Percentiles rank a stretch among this genome's conserved stretches.
phyloP scores from a whole-genome alignment of 2,888 invertebrate species.

The Clusia tigrina region DNA sequence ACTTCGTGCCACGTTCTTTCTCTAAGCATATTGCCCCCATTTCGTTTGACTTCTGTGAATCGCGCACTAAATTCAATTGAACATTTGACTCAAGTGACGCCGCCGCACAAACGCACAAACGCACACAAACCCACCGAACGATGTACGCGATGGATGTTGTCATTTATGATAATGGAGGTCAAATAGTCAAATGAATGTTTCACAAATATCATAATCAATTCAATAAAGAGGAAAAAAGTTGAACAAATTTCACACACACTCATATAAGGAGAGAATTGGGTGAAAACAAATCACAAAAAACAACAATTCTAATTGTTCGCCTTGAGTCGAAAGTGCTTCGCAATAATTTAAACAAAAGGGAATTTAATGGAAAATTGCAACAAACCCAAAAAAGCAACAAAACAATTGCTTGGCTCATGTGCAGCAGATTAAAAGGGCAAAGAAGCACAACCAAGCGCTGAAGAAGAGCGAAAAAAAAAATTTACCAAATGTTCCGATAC shows the following conservation, averaged over 20 bases:
- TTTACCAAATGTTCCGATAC: constrained; percentile 11
- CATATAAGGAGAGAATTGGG: constrained; percentile 19
- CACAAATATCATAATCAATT: constrained; percentile 59
- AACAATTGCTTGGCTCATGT: neutral
- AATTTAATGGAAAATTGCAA: neutral
- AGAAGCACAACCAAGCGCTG: neutral
- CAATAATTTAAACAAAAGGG: too few species aligned
- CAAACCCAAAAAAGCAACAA: too few species aligned
- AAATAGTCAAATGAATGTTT: constrained; percentile 60
- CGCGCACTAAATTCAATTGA: constrained; percentile 56
- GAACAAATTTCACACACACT: constrained; percentile 21
- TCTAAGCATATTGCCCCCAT: neutral
- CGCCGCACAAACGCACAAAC: neutral
- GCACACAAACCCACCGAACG: constrained; percentile 1
- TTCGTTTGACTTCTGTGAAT: neutral
- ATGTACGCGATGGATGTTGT: constrained; percentile 26
- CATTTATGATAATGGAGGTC: constrained; percentile 61
- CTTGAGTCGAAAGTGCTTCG: too few species aligned
- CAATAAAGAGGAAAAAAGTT: constrained; percentile 34
- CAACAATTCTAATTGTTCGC: neutral
- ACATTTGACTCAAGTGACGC: constrained; percentile 46
- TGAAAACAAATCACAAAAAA: neutral
- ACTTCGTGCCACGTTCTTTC: neutral
- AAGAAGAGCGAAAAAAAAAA: neutral
- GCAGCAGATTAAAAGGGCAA: neutral